phyloP scores from a whole-genome alignment of 1,140 invertebrate genomes.

The Nixonia krombeini region DNA sequence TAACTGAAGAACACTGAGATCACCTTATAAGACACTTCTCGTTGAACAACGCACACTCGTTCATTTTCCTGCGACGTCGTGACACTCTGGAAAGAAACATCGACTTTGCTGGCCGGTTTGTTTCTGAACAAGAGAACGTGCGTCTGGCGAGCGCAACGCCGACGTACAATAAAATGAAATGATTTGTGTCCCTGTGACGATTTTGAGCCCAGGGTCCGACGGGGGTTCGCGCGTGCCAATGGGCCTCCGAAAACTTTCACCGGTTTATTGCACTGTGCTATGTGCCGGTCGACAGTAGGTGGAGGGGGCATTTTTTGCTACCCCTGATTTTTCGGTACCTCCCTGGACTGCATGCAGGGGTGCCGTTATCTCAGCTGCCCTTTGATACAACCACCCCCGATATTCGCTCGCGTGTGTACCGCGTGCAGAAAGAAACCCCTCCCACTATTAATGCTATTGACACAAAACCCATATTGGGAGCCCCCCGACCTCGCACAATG shows the following conservation, averaged over 20 bases:
- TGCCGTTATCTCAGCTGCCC: slow-evolving; percentile 59
- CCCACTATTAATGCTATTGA: slow-evolving; percentile 65
- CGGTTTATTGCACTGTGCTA: slow-evolving; percentile 50
- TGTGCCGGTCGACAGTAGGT: slow-evolving; percentile 20
- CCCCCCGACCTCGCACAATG: slow-evolving; percentile 44
- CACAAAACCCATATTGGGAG: slow-evolving; percentile 54
- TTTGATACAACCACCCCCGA: slow-evolving; percentile 59
- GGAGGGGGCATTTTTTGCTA: slow-evolving; percentile 4
- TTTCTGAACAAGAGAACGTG: slow-evolving; percentile 17
- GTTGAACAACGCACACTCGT: background rate
- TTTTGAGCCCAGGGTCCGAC: slow-evolving; percentile 33
- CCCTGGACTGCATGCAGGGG: slow-evolving; percentile 8
- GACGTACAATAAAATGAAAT: slow-evolving; percentile 53
- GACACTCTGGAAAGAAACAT: slow-evolving; percentile 22
- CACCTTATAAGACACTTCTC: background rate
- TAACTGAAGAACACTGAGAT: background rate
- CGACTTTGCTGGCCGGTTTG: slow-evolving; percentile 25
- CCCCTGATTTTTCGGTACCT: slow-evolving; percentile 6
- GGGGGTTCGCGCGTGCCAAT: slow-evolving; percentile 63
- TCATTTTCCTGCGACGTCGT: background rate
- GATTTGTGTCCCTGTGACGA: slow-evolving; percentile 55
- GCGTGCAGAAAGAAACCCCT: slow-evolving; percentile 52
- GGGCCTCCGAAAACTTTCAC: slow-evolving; percentile 61
- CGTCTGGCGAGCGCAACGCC: slow-evolving; percentile 18
- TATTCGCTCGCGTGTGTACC: slow-evolving; percentile 17